Evolutionary conservation across 2,888 invertebrate species (phyloP).

Genomic region (Xestia c-nigrum): DNA sequence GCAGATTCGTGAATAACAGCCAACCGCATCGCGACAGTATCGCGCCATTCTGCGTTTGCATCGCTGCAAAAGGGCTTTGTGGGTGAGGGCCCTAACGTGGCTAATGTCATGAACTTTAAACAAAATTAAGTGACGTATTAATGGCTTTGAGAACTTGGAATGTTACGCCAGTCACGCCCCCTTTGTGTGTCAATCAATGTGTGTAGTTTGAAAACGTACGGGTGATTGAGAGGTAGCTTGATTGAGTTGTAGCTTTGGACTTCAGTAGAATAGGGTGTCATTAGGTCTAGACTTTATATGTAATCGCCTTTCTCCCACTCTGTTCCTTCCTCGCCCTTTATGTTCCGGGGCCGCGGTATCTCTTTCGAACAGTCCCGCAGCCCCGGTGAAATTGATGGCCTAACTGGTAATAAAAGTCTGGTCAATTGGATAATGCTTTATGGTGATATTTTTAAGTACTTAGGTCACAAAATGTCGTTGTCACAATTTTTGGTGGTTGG

Average conservation of each 20-base stretch:
- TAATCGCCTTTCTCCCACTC: no score
- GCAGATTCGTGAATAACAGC: no score
- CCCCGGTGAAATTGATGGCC: background rate
- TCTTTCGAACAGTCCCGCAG: no score
- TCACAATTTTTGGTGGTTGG: background rate
- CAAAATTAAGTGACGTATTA: slow-evolving; percentile 63
- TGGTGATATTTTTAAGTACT: background rate
- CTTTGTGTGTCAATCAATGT: slow-evolving; percentile 35
- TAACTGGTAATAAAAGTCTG: background rate
- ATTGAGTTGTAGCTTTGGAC: slow-evolving; percentile 22
- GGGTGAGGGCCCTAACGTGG: slow-evolving; percentile 20
- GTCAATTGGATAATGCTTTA: background rate
- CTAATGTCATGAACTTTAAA: slow-evolving; percentile 67
- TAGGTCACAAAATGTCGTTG: background rate
- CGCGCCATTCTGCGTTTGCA: background rate
- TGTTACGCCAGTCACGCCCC: slow-evolving; percentile 52
- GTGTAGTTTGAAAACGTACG: slow-evolving; percentile 27
- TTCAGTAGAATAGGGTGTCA: background rate
- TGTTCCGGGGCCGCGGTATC: no score
- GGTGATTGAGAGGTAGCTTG: background rate
- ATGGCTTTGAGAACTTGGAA: slow-evolving; percentile 60
- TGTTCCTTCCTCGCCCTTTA: no score
- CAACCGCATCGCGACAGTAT: background rate
- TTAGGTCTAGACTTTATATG: background rate
- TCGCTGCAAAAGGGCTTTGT: background rate